Evolutionary conservation across 2,888 invertebrate genomes (phyloP), one percentile per base, ranked within the genome.

Genomic region (Notodonta dromedarius): DNA sequence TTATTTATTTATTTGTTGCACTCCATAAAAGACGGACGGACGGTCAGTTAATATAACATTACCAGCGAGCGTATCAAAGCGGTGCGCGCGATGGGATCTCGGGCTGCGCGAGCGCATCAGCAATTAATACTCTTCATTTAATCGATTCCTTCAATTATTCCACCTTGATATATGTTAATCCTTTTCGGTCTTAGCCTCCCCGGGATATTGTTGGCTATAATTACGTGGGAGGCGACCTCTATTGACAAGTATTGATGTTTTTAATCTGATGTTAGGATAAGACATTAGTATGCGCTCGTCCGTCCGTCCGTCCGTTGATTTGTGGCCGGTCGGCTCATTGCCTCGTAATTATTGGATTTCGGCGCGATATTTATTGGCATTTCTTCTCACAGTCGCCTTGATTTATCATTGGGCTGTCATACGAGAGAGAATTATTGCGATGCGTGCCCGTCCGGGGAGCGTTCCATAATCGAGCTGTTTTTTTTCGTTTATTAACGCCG

Each of bases 251-350:
- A 93, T 93, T 91, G 93, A 93, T 93, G 93, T 88, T 89, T 93
- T 93, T 92, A 93, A 93, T 93, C 93, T 91, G 91, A 93, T 92
- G 91, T 91, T 91, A 92, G 93, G 93, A 91, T 91, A 90, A 89
- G 89, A 85, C 91, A 91, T 93, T 91, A 89, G 91, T 91, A 91
- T 91, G 91, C 89, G 88, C 79, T 77, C 86, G 85, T 82, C 86
- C 84, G 87, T 87, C 85, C 81, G 87, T 85, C 86, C 78, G 82
- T 81, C 79, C 76, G 81, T 88, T 91, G 93, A 91, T 92, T 93
- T 91, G 91, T 91, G 79, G 90, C 86, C 86, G 84, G 83, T 76
- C 88, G 90, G 88, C 90, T 91, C 92, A 90, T 93, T 90, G 88
- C 78, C 83, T 86, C 86, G 86, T 93, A 92, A 93, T 93, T 92